These are phyloP conservation scores for Bucco capensis DNA, from an alignment of 2,113 vertebrate species.

Conservation along the genomic window DNA sequence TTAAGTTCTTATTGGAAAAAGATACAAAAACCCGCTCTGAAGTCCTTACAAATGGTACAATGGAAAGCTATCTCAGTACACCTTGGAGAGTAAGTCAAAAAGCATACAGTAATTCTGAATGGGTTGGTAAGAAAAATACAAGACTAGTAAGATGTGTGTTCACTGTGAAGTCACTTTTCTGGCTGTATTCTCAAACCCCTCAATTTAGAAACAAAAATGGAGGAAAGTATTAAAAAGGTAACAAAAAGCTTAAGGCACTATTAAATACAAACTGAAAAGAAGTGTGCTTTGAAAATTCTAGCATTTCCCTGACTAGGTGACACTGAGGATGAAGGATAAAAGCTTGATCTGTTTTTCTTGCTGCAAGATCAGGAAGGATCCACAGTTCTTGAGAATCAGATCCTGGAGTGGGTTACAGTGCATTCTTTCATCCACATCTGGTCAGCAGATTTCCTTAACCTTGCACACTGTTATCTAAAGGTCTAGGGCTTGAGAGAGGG, in stretches of 20 bases:
- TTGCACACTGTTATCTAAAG: not conserved
- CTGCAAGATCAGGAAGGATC: not conserved
- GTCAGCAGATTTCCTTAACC: not conserved
- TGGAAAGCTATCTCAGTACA: not conserved
- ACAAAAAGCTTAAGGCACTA: not conserved
- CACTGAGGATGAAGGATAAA: not conserved
- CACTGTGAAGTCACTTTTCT: not conserved
- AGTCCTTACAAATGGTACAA: not conserved
- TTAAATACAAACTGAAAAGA: not conserved
- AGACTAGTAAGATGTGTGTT: not conserved
- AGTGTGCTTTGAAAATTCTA: not conserved
- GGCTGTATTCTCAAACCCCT: not conserved
- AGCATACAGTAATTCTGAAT: not conserved
- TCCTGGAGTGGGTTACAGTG: rapidly evolving
- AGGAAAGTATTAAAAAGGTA: not conserved
- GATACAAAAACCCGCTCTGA: not conserved
- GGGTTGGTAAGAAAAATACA: not conserved
- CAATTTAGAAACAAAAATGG: not conserved
- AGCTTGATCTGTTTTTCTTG: not conserved
- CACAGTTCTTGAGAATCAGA: not conserved
- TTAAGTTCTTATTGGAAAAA: not conserved
- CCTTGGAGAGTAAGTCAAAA: not conserved
- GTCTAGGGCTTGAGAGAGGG: not conserved
- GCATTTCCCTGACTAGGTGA: not conserved
- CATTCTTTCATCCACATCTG: not conserved